phyloP scores from a whole-genome alignment of 2,888 invertebrate species.

The Carpatolechia fugitivella region DNA sequence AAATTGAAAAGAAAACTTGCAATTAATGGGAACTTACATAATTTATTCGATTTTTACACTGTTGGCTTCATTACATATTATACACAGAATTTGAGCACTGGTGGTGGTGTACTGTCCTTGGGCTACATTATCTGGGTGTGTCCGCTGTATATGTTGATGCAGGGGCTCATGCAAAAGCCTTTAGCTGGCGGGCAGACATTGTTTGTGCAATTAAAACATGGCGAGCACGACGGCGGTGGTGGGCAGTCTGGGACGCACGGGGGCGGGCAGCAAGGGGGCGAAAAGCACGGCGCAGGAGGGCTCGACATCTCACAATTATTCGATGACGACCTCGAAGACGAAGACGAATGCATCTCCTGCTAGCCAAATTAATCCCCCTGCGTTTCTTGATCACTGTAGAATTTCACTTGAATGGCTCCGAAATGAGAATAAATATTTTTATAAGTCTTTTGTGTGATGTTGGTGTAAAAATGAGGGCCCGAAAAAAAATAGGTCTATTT shows the following conservation, averaged over 20 bases:
- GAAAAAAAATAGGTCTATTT: neutral
- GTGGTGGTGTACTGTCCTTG: neutral
- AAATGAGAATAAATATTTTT: neutral
- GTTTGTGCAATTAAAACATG: constrained; percentile 2
- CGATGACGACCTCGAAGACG: too few relatives aligned
- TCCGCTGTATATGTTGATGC: constrained; percentile 71
- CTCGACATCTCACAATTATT: too few relatives aligned
- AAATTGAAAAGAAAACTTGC: neutral
- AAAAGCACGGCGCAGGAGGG: neutral
- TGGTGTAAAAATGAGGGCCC: neutral
- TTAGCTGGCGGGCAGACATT: neutral
- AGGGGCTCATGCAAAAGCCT: constrained; percentile 37
- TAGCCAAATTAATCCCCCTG: neutral
- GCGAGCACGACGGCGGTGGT: neutral
- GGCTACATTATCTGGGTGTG: constrained; percentile 65
- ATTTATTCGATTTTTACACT: constrained; percentile 9
- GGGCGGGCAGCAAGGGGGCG: neutral
- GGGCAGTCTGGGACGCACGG: neutral
- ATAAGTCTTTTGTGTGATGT: neutral
- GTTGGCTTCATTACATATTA: neutral
- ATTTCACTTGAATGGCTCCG: neutral
- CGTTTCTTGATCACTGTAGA: neutral
- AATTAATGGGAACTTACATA: neutral
- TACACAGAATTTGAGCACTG: neutral
- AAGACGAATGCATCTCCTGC: too few relatives aligned